A percentile compares a stretch with the other conserved stretches of the same genome.
Conservation (phyloP, 2,113 vertebrate genomes). For the Aegithalos caudatus region DNA sequence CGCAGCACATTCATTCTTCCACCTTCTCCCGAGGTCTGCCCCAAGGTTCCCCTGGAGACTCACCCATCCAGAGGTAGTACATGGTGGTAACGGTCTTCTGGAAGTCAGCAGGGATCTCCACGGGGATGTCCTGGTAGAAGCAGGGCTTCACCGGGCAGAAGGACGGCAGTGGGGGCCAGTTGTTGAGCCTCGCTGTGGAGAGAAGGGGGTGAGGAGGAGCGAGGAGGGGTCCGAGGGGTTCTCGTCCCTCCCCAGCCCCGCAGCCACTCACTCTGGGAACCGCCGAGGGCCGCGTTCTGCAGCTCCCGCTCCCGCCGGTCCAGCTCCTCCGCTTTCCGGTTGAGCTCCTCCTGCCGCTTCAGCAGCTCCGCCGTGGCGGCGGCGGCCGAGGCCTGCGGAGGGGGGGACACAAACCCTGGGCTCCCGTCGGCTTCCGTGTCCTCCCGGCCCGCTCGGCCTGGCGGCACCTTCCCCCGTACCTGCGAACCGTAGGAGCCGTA, state of each 20-base stretch:
- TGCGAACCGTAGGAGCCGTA: conserved; percentile 90
- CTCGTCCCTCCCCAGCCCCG: neutral
- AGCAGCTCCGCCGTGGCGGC: conserved; percentile 85
- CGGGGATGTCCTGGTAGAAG: conserved; percentile 93
- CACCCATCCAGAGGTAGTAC: conserved; percentile 98
- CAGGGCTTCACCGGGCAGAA: conserved; percentile 93
- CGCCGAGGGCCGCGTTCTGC: conserved; percentile 79
- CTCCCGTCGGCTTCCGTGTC: neutral
- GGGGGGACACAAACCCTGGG: neutral
- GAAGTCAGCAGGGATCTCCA: conserved; percentile 90
- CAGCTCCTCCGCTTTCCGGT: conserved; percentile 89
- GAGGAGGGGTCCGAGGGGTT: accelerated
- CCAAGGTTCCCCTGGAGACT: conserved; percentile 8
- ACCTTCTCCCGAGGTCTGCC: neutral
- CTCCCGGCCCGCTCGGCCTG: neutral
- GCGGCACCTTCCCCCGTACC: conserved; percentile 58
- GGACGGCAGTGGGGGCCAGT: conserved; percentile 92
- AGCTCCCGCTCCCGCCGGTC: conserved; percentile 90
- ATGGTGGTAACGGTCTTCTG: conserved; percentile 89
- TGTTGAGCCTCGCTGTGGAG: conserved; percentile 82
- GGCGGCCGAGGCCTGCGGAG: conserved; percentile 64
- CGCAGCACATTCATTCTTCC: accelerated
- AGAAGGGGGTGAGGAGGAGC: neutral
- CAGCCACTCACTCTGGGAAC: conserved; percentile 70
- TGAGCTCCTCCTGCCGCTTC: conserved; percentile 91